These are phyloP conservation scores for Zosterops pallidus DNA, from an alignment of 2,113 vertebrate genomes.

Conservation along the genomic window DNA sequence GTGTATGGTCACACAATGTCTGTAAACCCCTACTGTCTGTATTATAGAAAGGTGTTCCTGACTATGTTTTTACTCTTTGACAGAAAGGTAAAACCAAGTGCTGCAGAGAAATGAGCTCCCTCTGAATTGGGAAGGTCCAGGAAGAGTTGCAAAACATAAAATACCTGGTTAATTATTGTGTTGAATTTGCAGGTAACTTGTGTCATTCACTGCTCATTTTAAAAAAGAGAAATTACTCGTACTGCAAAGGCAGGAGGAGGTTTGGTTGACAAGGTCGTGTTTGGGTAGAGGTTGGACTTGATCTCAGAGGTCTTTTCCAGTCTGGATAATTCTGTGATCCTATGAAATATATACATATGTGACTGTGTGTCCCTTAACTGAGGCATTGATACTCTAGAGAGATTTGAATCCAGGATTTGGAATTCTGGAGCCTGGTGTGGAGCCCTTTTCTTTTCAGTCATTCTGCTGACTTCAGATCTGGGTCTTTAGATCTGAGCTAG, in stretches of 20 bases:
- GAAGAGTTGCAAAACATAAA: not conserved
- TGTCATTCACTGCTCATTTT: not conserved
- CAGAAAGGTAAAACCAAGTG: not conserved
- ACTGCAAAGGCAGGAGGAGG: not conserved
- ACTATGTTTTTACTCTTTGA: not conserved
- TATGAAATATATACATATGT: not conserved
- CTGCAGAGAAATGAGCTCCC: not conserved
- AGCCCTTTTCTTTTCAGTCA: not conserved
- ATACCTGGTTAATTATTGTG: fast-evolving
- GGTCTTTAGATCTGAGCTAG: not conserved
- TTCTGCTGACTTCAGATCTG: not conserved
- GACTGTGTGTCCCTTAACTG: not conserved
- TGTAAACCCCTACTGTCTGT: not conserved
- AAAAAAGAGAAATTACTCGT: not conserved
- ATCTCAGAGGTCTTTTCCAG: not conserved
- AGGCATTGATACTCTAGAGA: not conserved
- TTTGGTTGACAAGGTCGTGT: not conserved
- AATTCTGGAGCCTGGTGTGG: not conserved
- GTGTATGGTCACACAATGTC: not conserved
- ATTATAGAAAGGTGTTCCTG: not conserved
- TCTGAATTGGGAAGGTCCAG: not conserved
- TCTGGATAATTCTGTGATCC: not conserved
- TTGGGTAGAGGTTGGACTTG: not conserved
- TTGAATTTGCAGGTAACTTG: not conserved
- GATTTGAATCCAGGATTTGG: not conserved